These are phyloP conservation scores for Leptopilina syphax DNA, from an alignment of 2,888 invertebrate genomes.

Conservation along the genomic window DNA sequence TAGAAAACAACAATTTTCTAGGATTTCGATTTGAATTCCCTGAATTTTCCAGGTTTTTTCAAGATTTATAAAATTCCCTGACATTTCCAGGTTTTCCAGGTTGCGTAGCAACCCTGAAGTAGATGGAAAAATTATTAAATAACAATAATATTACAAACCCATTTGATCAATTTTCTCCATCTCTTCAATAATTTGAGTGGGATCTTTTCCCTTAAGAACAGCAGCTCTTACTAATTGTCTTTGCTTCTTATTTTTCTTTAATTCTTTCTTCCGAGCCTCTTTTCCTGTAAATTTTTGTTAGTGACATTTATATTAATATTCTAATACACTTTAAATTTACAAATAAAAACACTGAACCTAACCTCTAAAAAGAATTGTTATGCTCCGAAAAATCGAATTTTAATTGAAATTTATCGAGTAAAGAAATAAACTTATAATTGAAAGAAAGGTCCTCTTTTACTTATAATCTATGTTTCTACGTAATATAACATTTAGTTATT, in stretches of 20 bases:
- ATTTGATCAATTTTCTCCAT: slow-evolving; percentile 99
- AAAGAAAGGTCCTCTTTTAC: neutral
- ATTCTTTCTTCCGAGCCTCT: slow-evolving; percentile 96
- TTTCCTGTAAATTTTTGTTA: slow-evolving; percentile 83
- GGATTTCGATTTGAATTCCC: too few relatives aligned
- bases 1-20: too few relatives aligned
- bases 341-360: too few relatives aligned
- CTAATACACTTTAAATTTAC: too few relatives aligned
- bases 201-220: slow-evolving; percentile 98
- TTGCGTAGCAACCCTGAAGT: too few relatives aligned
- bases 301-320: neutral
- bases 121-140: too few relatives aligned
- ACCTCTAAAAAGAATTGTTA: too few relatives aligned
- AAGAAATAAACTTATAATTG: neutral
- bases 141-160: slow-evolving; percentile 81
- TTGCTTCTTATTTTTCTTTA: slow-evolving; percentile 99
- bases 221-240: slow-evolving; percentile 97
- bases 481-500: neutral
- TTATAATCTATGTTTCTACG: neutral
- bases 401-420: too few relatives aligned
- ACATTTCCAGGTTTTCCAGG: too few relatives aligned
- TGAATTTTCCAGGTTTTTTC: too few relatives aligned
- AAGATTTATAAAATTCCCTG: too few relatives aligned
- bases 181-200: slow-evolving; percentile 94
- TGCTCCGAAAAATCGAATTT: too few relatives aligned